phyloP scores from a whole-genome alignment of 2,113 vertebrate genomes.

The Dasyprocta punctata region DNA sequence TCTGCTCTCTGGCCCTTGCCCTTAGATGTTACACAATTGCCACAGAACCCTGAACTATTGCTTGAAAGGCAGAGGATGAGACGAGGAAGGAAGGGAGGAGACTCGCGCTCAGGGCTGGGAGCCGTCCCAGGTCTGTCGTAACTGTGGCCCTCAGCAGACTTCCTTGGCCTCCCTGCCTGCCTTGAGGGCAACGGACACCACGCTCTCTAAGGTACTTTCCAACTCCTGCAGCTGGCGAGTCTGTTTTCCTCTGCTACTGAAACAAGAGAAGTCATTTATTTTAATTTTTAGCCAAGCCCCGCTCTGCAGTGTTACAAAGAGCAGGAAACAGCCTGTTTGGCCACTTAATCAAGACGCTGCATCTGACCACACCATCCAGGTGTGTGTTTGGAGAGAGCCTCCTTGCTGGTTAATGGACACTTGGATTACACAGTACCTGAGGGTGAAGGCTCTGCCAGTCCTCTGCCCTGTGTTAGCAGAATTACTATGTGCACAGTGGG shows the following conservation, averaged over 20 bases:
- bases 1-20: not conserved
- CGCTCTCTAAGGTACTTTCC: not conserved
- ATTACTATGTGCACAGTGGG: not conserved
- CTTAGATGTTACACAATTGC: not conserved
- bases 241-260: not conserved
- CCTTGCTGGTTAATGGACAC: not conserved
- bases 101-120: not conserved
- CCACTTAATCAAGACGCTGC: not conserved
- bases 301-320: not conserved
- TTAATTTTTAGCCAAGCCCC: not conserved
- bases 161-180: too few species aligned
- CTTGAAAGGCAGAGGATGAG: not conserved
- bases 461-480: not conserved
- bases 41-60: not conserved
- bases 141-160: not conserved
- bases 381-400: not conserved
- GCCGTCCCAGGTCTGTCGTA: rapidly evolving
- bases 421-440: not conserved
- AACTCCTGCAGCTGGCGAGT: not conserved
- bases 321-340: not conserved
- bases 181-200: too few species aligned
- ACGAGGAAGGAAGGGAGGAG: not conserved
- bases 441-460: not conserved
- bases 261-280: conserved; percentile 18
- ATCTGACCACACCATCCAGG: not conserved